Evolutionary conservation across 2,113 vertebrate species (phyloP).

Genomic region (Phaethornis superciliosus): DNA sequence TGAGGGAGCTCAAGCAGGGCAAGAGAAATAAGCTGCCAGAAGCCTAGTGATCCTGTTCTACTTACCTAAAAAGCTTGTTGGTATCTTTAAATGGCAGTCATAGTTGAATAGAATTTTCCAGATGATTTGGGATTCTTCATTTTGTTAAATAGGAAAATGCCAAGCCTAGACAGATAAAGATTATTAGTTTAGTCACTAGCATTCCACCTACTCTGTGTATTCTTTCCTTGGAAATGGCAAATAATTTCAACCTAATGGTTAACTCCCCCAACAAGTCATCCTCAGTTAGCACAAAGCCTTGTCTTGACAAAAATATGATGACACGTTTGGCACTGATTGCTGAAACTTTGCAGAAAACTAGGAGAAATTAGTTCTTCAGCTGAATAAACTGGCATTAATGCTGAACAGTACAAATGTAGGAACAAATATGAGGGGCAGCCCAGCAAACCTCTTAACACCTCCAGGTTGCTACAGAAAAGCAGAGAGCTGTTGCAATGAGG

Average conservation of each 20-base stretch:
- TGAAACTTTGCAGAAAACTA: background rate
- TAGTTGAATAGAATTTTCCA: constrained; percentile 24
- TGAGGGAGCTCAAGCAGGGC: background rate
- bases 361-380: background rate
- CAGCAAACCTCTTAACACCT: background rate
- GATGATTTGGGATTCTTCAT: background rate
- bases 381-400: background rate
- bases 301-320: background rate
- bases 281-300: background rate
- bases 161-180: background rate
- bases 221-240: constrained; percentile 16
- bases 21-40: background rate
- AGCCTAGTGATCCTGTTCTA: background rate
- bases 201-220: background rate
- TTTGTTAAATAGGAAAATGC: constrained; percentile 2
- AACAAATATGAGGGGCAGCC: background rate
- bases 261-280: background rate
- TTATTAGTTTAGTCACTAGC: constrained; percentile 14
- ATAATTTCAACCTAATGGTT: background rate
- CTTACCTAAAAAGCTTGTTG: constrained; percentile 3
- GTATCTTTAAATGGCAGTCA: background rate
- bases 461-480: background rate
- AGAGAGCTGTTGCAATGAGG: background rate
- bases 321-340: background rate
- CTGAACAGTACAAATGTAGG: background rate